Conservation (phyloP, 2,888 invertebrate genomes). For the Bombylius major region DNA sequence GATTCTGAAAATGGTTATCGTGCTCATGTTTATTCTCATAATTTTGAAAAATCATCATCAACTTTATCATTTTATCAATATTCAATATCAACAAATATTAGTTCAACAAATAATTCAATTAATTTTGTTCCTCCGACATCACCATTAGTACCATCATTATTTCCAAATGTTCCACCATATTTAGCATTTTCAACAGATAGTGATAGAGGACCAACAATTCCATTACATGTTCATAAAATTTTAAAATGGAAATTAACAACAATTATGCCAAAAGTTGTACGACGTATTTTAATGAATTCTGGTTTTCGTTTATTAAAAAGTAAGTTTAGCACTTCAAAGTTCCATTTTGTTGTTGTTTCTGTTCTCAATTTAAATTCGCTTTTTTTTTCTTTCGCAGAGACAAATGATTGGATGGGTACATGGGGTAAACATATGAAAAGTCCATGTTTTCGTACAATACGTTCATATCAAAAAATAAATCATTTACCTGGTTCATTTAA, state of each 20-base stretch:
- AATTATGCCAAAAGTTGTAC: slow-evolving; percentile 87
- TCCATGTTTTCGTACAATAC: slow-evolving; percentile 66
- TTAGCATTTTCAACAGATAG: slow-evolving; percentile 62
- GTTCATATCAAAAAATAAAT: slow-evolving; percentile 91
- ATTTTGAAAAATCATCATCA: slow-evolving; percentile 1
- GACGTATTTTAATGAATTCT: slow-evolving; percentile 72
- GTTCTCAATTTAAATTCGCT: not conserved
- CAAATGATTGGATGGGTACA: slow-evolving; percentile 85
- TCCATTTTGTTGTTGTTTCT: not conserved
- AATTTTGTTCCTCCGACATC: slow-evolving; percentile 11
- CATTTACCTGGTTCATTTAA: slow-evolving; percentile 98
- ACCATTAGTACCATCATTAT: slow-evolving; percentile 46
- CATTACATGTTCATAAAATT: slow-evolving; percentile 58
- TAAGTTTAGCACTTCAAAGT: slow-evolving; percentile 31
- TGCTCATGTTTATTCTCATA: slow-evolving; percentile 1
- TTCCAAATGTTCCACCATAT: slow-evolving; percentile 65
- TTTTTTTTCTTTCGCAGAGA: slow-evolving; percentile 45
- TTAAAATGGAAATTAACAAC: slow-evolving; percentile 92
- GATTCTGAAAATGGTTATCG: slow-evolving; percentile 13
- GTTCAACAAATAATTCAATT: not conserved
- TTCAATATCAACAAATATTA: too few species aligned
- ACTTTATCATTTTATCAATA: not conserved
- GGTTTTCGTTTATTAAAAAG: slow-evolving; percentile 79
- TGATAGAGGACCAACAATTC: slow-evolving; percentile 46
- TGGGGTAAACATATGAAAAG: slow-evolving; percentile 99